Conservation (phyloP, 1,140 invertebrate species). For the Glomeris maerens region DNA sequence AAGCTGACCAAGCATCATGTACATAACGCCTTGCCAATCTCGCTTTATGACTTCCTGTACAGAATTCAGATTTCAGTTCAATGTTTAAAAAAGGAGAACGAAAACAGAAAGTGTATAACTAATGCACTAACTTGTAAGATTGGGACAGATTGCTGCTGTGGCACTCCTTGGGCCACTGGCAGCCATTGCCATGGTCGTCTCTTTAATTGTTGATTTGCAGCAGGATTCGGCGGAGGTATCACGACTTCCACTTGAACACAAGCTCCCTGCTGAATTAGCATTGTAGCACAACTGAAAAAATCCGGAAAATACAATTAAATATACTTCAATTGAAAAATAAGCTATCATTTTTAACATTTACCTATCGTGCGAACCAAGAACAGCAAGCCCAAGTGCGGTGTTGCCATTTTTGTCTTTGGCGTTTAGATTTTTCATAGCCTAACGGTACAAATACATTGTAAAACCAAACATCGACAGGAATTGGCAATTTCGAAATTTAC, state of each 20-base stretch:
- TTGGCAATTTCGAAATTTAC: slow-evolving; percentile 14
- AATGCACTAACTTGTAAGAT: slow-evolving; percentile 14
- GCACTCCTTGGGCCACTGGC: slow-evolving; percentile 16
- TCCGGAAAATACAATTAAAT: slow-evolving; percentile 10
- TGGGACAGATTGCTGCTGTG: slow-evolving; percentile 2
- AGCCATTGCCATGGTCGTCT: slow-evolving; percentile 23
- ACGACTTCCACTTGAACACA: slow-evolving; percentile 26
- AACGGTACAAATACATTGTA: slow-evolving; percentile 11
- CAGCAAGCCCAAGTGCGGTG: slow-evolving; percentile 36
- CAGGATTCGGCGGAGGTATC: slow-evolving; percentile 6
- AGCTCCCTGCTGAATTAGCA: slow-evolving; percentile 33
- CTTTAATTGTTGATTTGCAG: slow-evolving; percentile 16
- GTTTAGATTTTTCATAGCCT: slow-evolving; percentile 29
- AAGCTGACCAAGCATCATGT: slow-evolving; percentile 25
- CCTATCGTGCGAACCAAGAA: slow-evolving; percentile 34
- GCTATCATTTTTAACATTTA: slow-evolving; percentile 16
- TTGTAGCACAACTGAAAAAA: slow-evolving; percentile 31
- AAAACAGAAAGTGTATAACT: neutral
- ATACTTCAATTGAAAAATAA: slow-evolving; percentile 1
- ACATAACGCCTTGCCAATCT: slow-evolving; percentile 30
- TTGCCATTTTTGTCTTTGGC: slow-evolving; percentile 32
- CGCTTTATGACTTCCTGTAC: slow-evolving; percentile 24
- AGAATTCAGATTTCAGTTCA: neutral
- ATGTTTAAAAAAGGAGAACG: too few relatives aligned
- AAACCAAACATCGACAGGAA: neutral